Conservation (phyloP, 1,140 invertebrate genomes). For the Rhagoletis zephyria region DNA sequence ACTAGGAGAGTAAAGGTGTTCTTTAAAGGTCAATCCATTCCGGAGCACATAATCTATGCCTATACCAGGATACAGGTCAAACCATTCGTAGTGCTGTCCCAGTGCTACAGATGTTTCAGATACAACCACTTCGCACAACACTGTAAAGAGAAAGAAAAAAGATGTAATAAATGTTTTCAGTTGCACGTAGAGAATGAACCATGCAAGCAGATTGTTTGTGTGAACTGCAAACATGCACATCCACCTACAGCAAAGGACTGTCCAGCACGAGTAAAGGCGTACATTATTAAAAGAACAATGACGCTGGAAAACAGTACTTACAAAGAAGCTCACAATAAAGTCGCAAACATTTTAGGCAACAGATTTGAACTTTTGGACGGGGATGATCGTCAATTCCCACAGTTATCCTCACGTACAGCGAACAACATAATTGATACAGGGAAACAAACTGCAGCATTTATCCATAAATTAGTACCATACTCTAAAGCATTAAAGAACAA, state of each 20-base stretch:
- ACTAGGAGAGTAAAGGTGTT: background rate
- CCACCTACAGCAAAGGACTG: background rate
- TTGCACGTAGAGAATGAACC: background rate
- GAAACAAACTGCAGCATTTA: too few relatives aligned
- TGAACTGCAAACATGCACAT: background rate
- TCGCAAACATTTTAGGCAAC: too few relatives aligned
- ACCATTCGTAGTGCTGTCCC: background rate
- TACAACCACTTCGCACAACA: too few relatives aligned
- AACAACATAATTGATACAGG: too few relatives aligned
- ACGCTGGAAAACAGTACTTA: background rate
- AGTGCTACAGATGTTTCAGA: background rate
- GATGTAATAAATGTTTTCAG: background rate
- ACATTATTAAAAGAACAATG: conserved; percentile 8
- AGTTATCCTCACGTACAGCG: too few relatives aligned
- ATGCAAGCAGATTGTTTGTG: background rate
- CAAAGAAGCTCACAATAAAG: background rate
- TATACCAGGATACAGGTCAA: background rate
- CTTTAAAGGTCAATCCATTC: background rate
- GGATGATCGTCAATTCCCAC: too few relatives aligned
- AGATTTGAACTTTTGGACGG: too few relatives aligned
- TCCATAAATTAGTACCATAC: too few relatives aligned
- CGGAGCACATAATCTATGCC: background rate
- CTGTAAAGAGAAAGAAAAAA: background rate
- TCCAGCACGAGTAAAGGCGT: background rate
- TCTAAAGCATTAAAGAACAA: too few relatives aligned